Conservation (phyloP, 2,797 vertebrate species). For the Miichthys miiuy region DNA sequence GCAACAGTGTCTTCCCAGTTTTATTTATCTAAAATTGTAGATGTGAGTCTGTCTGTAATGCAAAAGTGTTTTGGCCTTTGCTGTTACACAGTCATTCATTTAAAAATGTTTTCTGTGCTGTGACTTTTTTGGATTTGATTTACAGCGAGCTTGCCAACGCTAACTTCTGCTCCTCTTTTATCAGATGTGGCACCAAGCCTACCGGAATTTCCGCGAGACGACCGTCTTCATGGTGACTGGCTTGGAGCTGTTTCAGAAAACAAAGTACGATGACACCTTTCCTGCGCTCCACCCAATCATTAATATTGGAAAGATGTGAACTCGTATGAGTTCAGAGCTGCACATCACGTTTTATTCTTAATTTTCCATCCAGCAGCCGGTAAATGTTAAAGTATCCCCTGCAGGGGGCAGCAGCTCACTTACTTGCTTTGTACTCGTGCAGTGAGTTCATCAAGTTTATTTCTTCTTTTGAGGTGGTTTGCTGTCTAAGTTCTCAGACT, state of each 20-base stretch:
- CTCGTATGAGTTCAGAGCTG: not conserved
- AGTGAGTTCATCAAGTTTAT: constrained; percentile 60
- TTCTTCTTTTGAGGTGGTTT: constrained; percentile 24
- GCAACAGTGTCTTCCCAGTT: constrained; percentile 39
- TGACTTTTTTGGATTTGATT: not conserved
- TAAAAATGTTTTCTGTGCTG: not conserved
- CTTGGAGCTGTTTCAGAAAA: constrained; percentile 95
- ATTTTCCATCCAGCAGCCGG: not conserved
- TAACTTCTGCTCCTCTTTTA: constrained; percentile 27
- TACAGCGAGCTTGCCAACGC: not conserved
- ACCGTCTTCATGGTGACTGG: constrained; percentile 94
- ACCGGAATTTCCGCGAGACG: constrained; percentile 94
- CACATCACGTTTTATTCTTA: not conserved
- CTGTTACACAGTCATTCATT: not conserved
- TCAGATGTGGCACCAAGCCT: constrained; percentile 97
- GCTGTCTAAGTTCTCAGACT: constrained; percentile 30
- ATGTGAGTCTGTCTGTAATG: not conserved
- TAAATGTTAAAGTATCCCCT: constrained; percentile 32
- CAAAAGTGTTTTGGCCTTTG: not conserved
- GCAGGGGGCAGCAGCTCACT: constrained; percentile 76
- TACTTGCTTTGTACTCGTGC: constrained; percentile 33
- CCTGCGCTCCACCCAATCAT: not conserved
- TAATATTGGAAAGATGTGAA: not conserved
- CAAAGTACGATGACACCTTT: constrained; percentile 85
- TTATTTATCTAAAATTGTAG: constrained; percentile 10